These are phyloP conservation scores for Philaethria dido DNA, from an alignment of 2,888 invertebrate genomes.

Conservation along the genomic window DNA sequence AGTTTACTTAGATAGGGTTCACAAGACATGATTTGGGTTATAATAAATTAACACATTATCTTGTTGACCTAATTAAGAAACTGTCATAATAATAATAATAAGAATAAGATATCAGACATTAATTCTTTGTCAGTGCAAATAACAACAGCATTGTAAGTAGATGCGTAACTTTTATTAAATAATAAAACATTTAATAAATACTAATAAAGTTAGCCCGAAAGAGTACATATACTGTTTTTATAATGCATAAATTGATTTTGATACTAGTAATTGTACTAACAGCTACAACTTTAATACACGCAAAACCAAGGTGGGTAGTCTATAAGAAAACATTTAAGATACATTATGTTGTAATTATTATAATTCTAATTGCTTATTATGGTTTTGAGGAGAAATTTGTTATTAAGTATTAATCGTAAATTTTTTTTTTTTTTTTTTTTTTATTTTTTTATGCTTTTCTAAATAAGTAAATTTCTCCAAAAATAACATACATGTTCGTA, in stretches of 20 bases:
- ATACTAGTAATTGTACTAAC: conserved; percentile 27
- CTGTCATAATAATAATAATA: conserved; percentile 25
- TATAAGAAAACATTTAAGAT: neutral
- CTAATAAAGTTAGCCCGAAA: neutral
- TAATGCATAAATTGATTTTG: conserved; percentile 30
- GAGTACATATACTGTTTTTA: neutral
- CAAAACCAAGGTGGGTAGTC: conserved; percentile 31
- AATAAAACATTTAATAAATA: neutral
- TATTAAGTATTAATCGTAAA: no score
- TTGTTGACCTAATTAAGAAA: conserved; percentile 21
- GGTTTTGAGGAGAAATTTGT: neutral
- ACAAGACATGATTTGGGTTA: neutral
- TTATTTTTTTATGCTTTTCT: neutral
- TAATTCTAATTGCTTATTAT: no score
- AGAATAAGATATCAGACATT: conserved; percentile 30
- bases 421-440: no score
- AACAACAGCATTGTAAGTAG: conserved; percentile 17
- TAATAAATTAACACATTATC: conserved; percentile 27
- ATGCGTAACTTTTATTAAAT: neutral
- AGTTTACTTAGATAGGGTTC: conserved; percentile 13
- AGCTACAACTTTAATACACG: conserved; percentile 24
- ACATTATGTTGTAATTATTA: neutral
- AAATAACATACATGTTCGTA: neutral
- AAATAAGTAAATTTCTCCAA: neutral
- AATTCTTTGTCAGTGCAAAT: conserved; percentile 30